Evolutionary conservation across 2,113 vertebrate species (phyloP), one percentile per base, ranked within the genome.

Genomic region (Bubalus kerabau): DNA sequence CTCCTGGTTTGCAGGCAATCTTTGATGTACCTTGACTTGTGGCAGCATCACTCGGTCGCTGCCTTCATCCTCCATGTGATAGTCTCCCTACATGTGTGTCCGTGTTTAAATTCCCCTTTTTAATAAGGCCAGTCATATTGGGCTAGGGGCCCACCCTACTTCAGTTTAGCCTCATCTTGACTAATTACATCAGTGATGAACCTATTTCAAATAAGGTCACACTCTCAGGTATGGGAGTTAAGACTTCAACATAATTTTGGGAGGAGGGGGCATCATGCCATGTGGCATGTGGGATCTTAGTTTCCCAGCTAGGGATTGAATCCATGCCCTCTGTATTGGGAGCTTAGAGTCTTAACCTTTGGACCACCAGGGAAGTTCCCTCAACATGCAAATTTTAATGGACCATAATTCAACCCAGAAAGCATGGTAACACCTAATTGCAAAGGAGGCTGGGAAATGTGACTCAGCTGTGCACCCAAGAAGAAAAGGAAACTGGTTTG

Each of bases 381-480:
- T 89, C 46, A 52, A 26, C 15, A 3, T 89, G 46, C 17, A 12
- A 80, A 30, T 36, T 67, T 54, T 59, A 52, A 7, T 88, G 23
- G 46, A 16, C 15, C 7, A 19, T 46, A 36, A n/a, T 67, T 59
- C 14, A 46, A 24, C 40, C 36, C 40, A 14, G 50, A 52, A 94
- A 16, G n/a, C 11, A 6, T 24, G 52, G 24, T 59, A 67, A 87
- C 10, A 9, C 24, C 11, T 32, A 16, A 48, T 12, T 24, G 67
- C 57, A 56, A 48, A 91, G 59, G 88, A n/a, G 52, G 16, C 36
- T 86, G 84, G 76, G 43, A 86, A 95, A 21, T 46, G 21, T 62
- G 40, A 17, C 30, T 86, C 71, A n/a, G 16, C 13, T 4, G 21
- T 43, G 32, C 14, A 9, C 16, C 52, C 12, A 16, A 43, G 9